A percentile compares a stretch with the other conserved stretches of the same genome.
Conservation (phyloP, 2,888 invertebrate genomes). For the Incurvaria masculella region DNA sequence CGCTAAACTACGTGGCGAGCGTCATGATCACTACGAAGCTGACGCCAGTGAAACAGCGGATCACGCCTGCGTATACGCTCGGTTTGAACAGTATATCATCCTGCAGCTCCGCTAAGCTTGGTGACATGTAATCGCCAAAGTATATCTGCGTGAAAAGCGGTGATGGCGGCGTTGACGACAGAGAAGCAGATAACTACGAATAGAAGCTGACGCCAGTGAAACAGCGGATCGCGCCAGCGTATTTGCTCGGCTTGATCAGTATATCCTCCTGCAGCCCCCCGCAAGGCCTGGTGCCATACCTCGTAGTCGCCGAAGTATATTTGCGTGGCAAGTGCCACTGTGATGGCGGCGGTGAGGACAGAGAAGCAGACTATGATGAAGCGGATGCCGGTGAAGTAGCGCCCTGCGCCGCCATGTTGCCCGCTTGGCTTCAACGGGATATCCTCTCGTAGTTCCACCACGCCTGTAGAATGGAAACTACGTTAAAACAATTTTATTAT, state of each 20-base stretch:
- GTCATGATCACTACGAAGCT: too few relatives aligned
- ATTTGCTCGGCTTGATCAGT: constrained; percentile 43
- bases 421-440: constrained; percentile 48
- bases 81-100: too few relatives aligned
- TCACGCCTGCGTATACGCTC: too few relatives aligned
- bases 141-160: constrained; percentile 71
- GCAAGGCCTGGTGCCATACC: too few relatives aligned
- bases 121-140: constrained; percentile 67
- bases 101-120: too few relatives aligned
- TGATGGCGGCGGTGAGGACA: constrained; percentile 63
- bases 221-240: constrained; percentile 20
- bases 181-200: constrained; percentile 65
- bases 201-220: constrained; percentile 37
- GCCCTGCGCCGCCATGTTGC: constrained; percentile 20
- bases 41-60: too few relatives aligned
- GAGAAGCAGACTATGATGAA: constrained; percentile 65
- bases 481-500: too few relatives aligned
- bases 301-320: constrained; percentile 71
- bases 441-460: constrained; percentile 55
- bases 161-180: constrained; percentile 63
- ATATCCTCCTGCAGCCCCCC: constrained; percentile 54
- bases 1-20: too few relatives aligned
- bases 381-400: constrained; percentile 30
- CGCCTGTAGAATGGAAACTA: too few relatives aligned
- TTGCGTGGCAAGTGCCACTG: constrained; percentile 68